Conservation (phyloP, 1,140 invertebrate genomes). For the Rhynchophorus ferrugineus region DNA sequence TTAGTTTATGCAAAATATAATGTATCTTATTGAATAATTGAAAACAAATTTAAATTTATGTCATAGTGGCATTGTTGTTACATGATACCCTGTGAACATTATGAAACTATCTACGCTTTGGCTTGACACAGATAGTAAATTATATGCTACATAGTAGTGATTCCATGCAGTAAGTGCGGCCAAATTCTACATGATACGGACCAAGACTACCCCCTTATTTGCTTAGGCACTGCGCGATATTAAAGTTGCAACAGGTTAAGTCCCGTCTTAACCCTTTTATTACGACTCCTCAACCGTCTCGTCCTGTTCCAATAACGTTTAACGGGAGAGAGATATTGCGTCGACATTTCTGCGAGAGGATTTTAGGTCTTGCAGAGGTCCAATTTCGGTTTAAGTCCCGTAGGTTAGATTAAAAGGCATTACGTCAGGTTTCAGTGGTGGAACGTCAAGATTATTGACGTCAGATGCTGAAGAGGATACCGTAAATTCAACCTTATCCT, state of each 20-base stretch:
- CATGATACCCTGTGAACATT: too few relatives aligned
- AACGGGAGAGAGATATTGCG: not conserved
- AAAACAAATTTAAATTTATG: too few relatives aligned
- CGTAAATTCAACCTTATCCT: too few relatives aligned
- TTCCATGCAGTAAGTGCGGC: too few relatives aligned
- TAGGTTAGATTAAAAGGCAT: not conserved
- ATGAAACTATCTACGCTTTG: too few relatives aligned
- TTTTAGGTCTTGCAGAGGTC: not conserved
- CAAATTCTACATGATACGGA: too few relatives aligned
- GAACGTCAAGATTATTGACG: not conserved
- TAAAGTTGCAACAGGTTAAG: slow-evolving; percentile 4
- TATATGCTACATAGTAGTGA: too few relatives aligned
- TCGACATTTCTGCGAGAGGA: not conserved
- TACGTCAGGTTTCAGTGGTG: not conserved
- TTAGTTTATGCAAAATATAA: too few relatives aligned
- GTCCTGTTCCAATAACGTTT: not conserved
- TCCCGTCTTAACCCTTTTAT: not conserved
- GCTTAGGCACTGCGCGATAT: not conserved
- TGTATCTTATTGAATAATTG: too few relatives aligned
- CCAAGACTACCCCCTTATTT: not conserved
- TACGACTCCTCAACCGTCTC: not conserved
- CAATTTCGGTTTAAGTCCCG: not conserved
- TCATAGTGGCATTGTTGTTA: too few relatives aligned
- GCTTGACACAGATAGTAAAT: too few relatives aligned
- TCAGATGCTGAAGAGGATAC: too few relatives aligned